Conservation (phyloP, 2,888 invertebrate genomes). For the Mythimna albipuncta region DNA sequence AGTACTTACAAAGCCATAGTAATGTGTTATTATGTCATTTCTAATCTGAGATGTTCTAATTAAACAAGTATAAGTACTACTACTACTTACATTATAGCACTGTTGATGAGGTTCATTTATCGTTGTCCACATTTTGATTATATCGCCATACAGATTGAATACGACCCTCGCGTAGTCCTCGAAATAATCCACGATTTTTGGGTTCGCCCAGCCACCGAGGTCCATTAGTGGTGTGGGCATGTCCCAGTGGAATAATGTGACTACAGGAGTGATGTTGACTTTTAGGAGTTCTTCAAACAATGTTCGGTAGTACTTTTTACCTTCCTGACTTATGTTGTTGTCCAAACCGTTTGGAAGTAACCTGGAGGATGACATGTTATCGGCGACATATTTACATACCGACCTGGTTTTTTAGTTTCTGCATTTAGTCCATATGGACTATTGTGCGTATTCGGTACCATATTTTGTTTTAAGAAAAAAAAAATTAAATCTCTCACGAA, state of each 20-base stretch:
- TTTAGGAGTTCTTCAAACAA: slow-evolving; percentile 93
- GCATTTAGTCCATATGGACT: too few species aligned
- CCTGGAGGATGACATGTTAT: slow-evolving; percentile 74
- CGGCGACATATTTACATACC: too few species aligned
- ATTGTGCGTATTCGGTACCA: too few species aligned
- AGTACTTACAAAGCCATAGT: background rate
- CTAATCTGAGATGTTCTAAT: background rate
- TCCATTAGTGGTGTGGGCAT: slow-evolving; percentile 89
- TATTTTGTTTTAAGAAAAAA: too few species aligned
- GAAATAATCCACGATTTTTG: slow-evolving; percentile 88
- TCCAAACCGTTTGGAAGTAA: slow-evolving; percentile 93
- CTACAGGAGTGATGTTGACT: slow-evolving; percentile 92
- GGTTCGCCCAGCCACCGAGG: slow-evolving; percentile 89
- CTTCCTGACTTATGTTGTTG: slow-evolving; percentile 92
- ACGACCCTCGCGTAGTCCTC: slow-evolving; percentile 90
- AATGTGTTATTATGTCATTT: background rate
- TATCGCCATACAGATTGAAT: slow-evolving; percentile 91
- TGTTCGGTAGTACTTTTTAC: slow-evolving; percentile 93
- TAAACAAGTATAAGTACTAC: background rate
- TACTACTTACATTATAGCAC: slow-evolving; percentile 81
- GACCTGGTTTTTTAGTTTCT: too few species aligned
- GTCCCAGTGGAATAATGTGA: slow-evolving; percentile 93
- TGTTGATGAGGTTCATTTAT: slow-evolving; percentile 93
- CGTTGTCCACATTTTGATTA: slow-evolving; percentile 93
- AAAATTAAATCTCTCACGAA: too few species aligned